These are phyloP conservation scores for Homarus americanus DNA, from an alignment of 1,140 invertebrate genomes.

Conservation along the genomic window DNA sequence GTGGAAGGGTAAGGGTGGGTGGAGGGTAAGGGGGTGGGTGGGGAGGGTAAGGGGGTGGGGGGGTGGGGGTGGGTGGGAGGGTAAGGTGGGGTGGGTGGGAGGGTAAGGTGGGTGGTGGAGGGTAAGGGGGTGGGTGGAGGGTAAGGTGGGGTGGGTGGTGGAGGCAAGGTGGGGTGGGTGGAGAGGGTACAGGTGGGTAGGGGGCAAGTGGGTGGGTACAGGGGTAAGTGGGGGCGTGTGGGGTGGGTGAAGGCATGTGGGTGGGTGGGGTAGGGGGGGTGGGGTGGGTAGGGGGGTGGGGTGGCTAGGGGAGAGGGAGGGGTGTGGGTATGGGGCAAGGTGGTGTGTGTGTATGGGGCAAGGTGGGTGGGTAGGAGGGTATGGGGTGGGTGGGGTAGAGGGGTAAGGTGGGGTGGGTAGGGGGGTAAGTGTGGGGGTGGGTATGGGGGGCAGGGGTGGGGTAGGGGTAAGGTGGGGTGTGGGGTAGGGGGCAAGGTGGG, in stretches of 20 bases:
- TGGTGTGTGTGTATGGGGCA: not conserved
- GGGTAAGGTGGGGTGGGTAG: not conserved
- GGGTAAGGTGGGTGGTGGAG: not conserved
- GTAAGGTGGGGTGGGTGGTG: not conserved
- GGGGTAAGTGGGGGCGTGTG: not conserved
- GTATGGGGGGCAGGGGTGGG: not conserved
- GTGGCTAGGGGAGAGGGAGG: not conserved
- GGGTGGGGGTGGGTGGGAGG: too few species aligned
- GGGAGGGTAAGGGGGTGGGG: too few species aligned
- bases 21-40: too few species aligned
- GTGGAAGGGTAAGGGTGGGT: too few species aligned
- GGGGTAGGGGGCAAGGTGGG: not conserved
- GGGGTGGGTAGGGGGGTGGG: too few species aligned
- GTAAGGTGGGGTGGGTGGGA: too few species aligned
- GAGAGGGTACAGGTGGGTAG: too few species aligned
- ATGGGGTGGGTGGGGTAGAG: conserved; percentile 2
- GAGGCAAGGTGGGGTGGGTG: not conserved
- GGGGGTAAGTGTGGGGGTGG: not conserved
- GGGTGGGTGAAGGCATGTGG: not conserved
- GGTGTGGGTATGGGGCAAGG: not conserved
- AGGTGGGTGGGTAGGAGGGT: too few species aligned
- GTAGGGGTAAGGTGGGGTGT: not conserved
- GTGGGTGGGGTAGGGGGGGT: not conserved
- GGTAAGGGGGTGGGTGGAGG: not conserved
- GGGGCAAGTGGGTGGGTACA: not conserved